A percentile compares a stretch with the other conserved stretches of the same genome.
Evolutionary conservation across 1,140 invertebrate species (phyloP).

Genomic region (Drosophila cardini): DNA sequence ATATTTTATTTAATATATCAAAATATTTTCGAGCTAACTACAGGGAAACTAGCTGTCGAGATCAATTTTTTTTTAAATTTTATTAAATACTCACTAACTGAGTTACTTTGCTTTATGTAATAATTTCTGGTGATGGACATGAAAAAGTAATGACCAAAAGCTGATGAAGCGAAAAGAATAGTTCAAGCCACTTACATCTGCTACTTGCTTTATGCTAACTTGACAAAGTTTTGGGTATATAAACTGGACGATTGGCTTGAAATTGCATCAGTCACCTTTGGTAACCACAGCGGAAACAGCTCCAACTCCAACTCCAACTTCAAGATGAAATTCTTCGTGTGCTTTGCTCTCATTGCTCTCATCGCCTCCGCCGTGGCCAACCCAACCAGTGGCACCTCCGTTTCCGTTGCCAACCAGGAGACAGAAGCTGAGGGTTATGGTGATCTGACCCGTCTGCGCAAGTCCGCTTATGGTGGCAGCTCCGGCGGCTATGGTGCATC

Average conservation of each 20-base stretch:
- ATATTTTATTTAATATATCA: too few relatives aligned
- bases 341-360: slow-evolving; percentile 66
- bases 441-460: slow-evolving; percentile 74
- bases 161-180: slow-evolving; percentile 51
- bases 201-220: slow-evolving; percentile 52
- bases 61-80: too few relatives aligned
- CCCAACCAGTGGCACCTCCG: slow-evolving; percentile 47
- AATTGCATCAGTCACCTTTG: slow-evolving; percentile 73
- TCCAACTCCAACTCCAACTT: slow-evolving; percentile 29
- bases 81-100: too few relatives aligned
- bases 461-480: slow-evolving; percentile 70
- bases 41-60: too few relatives aligned
- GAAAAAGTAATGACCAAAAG: slow-evolving; percentile 12
- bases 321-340: slow-evolving; percentile 79
- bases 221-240: slow-evolving; percentile 64
- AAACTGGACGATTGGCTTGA: slow-evolving; percentile 29
- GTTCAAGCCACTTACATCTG: slow-evolving; percentile 47
- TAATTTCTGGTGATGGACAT: background rate
- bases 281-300: slow-evolving; percentile 45
- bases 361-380: slow-evolving; percentile 61
- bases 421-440: slow-evolving; percentile 60
- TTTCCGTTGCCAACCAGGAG: slow-evolving; percentile 45
- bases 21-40: too few relatives aligned
- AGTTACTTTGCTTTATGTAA: too few relatives aligned
- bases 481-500: slow-evolving; percentile 68